Evolutionary conservation across 2,797 vertebrate species (phyloP).

Genomic region (Capromys pilorides): DNA sequence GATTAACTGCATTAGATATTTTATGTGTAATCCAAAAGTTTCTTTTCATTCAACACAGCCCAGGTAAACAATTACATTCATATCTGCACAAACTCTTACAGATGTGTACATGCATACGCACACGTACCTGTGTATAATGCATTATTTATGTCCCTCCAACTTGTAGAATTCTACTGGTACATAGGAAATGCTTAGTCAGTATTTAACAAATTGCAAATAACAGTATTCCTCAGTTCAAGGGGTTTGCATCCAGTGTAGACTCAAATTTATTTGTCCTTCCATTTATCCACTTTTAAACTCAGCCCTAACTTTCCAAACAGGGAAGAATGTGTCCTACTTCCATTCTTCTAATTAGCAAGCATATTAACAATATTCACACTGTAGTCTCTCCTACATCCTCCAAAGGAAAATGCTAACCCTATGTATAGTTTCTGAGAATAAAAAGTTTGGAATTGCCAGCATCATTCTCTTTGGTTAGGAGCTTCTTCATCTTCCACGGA

Average conservation of each 20-base stretch:
- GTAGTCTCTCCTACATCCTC: background rate
- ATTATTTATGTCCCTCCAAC: background rate
- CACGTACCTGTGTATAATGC: background rate
- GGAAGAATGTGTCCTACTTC: background rate
- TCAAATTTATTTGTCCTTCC: conserved; percentile 7
- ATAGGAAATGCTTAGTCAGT: background rate
- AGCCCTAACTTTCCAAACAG: background rate
- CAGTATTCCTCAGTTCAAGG: background rate
- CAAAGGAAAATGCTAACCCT: background rate
- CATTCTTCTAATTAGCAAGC: background rate
- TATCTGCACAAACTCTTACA: background rate
- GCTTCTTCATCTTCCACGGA: background rate
- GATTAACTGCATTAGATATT: background rate
- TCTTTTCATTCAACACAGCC: background rate
- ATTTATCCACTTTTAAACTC: background rate
- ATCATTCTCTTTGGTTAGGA: background rate
- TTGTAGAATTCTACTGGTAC: background rate
- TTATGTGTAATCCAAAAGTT: background rate
- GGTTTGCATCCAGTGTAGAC: background rate
- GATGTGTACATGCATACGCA: background rate
- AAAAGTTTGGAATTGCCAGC: background rate
- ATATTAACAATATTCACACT: background rate
- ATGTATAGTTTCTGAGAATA: background rate
- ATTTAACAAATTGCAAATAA: background rate
- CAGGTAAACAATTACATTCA: background rate